phyloP scores from a whole-genome alignment of 1,140 invertebrate species.

The Lucilia sericata region DNA sequence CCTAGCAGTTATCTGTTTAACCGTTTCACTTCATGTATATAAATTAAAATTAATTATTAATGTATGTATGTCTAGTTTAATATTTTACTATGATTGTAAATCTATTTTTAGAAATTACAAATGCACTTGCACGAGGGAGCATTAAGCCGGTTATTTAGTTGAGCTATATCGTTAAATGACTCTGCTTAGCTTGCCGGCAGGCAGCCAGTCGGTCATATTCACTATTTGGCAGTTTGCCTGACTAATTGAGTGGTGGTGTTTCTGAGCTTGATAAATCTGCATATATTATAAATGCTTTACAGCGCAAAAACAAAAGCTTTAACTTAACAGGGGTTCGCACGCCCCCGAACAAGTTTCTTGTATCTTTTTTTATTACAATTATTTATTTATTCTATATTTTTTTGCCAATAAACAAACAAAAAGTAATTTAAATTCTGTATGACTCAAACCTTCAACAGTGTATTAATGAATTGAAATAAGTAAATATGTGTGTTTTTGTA shows the following conservation, averaged over 20 bases:
- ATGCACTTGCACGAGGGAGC: slow-evolving; percentile 28
- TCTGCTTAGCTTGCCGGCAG: neutral
- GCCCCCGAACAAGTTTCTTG: slow-evolving; percentile 35
- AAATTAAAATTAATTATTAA: slow-evolving; percentile 5
- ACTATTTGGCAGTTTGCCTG: neutral
- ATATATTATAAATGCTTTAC: neutral
- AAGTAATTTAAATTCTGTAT: slow-evolving; percentile 13
- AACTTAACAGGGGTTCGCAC: slow-evolving; percentile 34
- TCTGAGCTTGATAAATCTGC: neutral
- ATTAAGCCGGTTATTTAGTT: slow-evolving; percentile 20
- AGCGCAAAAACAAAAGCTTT: slow-evolving; percentile 23
- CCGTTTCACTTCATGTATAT: neutral
- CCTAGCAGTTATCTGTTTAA: slow-evolving; percentile 57
- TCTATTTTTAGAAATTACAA: slow-evolving; percentile 42
- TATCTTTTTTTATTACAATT: slow-evolving; percentile 33
- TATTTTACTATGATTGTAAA: slow-evolving; percentile 34
- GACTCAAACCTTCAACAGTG: slow-evolving; percentile 37
- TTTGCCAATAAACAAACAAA: slow-evolving; percentile 26
- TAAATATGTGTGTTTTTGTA: neutral
- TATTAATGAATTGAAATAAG: slow-evolving; percentile 33
- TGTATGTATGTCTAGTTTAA: slow-evolving; percentile 9
- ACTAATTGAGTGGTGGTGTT: neutral
- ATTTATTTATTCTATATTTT: slow-evolving; percentile 13
- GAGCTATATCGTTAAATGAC: neutral
- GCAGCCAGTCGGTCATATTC: neutral